A percentile compares a stretch with the other conserved stretches of the same genome.
phyloP scores from a whole-genome alignment of 1,140 invertebrate genomes.

The Bombus turneri region DNA sequence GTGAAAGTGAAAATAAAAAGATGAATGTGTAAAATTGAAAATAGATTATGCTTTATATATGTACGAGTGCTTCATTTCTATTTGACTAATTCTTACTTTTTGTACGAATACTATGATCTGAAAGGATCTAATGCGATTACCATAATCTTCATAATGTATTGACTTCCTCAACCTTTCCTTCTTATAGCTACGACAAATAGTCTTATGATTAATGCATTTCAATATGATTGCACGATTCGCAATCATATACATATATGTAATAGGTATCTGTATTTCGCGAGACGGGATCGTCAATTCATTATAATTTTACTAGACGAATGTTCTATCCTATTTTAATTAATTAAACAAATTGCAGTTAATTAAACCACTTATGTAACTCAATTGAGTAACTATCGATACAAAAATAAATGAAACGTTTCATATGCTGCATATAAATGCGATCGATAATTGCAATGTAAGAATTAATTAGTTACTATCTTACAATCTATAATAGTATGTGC shows the following conservation, averaged over 20 bases:
- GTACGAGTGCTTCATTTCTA: no score
- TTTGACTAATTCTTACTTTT: neutral
- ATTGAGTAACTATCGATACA: neutral
- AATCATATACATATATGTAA: no score
- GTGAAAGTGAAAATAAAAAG: no score
- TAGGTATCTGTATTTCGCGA: neutral
- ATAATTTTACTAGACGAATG: no score
- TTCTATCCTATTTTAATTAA: neutral
- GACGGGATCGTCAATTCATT: neutral
- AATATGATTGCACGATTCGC: neutral
- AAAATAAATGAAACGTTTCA: neutral
- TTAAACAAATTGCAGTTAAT: slow-evolving; percentile 19
- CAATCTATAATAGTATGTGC: neutral
- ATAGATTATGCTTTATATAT: no score
- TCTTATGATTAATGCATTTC: neutral
- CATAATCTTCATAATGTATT: neutral
- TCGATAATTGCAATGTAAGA: neutral
- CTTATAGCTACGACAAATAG: neutral
- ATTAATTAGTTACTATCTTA: slow-evolving; percentile 9
- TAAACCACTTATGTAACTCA: neutral
- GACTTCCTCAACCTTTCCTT: neutral
- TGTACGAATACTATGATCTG: no score
- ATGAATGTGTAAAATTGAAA: no score
- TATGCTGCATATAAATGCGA: neutral
- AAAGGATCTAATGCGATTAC: no score